These are phyloP conservation scores for Nettapus auritus DNA, from an alignment of 2,113 vertebrate genomes.

Conservation along the genomic window DNA sequence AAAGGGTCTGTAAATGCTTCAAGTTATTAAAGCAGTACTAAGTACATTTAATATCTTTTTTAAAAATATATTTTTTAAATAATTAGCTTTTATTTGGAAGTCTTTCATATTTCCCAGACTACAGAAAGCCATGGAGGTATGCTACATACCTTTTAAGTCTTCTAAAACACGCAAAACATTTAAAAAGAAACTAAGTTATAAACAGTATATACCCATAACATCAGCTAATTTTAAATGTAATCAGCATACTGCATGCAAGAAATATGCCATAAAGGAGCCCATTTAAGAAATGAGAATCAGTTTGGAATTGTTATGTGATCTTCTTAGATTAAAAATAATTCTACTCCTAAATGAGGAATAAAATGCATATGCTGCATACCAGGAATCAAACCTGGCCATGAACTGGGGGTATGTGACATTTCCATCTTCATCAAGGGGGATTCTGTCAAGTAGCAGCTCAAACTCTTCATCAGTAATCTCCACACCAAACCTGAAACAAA, in stretches of 20 bases:
- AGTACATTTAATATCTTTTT: background rate
- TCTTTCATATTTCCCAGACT: background rate
- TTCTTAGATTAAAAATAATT: constrained; percentile 43
- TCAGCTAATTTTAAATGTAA: background rate
- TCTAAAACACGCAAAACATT: background rate
- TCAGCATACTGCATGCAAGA: background rate
- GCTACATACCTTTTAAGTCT: background rate
- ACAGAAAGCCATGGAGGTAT: background rate
- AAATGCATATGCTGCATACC: constrained; percentile 22
- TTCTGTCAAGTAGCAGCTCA: constrained; percentile 88
- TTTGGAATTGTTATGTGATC: background rate
- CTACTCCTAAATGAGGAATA: constrained; percentile 35
- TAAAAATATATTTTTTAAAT: background rate
- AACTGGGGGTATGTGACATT: constrained; percentile 78
- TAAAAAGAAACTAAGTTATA: background rate
- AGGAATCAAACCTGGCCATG: constrained; percentile 65
- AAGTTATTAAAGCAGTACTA: background rate
- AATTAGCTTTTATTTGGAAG: background rate
- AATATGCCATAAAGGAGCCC: background rate
- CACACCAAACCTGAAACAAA: constrained; percentile 81
- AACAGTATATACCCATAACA: background rate
- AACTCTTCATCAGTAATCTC: constrained; percentile 88
- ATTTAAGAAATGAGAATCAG: constrained; percentile 3
- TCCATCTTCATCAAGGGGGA: constrained; percentile 82
- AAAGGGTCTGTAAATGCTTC: background rate